phyloP scores from a whole-genome alignment of 2,888 invertebrate genomes.

The Ligdia adustata region DNA sequence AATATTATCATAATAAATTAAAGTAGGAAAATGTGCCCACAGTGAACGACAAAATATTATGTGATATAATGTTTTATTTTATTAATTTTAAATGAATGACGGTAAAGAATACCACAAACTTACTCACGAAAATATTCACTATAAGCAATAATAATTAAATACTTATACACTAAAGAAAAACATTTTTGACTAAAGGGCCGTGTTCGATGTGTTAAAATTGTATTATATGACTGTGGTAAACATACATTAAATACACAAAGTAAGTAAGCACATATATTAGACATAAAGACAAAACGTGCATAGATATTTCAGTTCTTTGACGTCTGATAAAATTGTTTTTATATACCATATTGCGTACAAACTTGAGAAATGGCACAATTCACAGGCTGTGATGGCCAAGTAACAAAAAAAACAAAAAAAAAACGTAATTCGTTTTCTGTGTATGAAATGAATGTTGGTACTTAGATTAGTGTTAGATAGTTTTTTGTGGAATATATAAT shows the following conservation, averaged over 20 bases:
- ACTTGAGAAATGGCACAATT: no score
- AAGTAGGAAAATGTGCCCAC: conserved; percentile 27
- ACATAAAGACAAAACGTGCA: conserved; percentile 34
- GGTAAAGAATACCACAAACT: conserved; percentile 56
- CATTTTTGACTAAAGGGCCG: conserved; percentile 75
- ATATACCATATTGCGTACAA: no score
- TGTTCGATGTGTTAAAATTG: conserved; percentile 68
- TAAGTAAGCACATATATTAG: conserved; percentile 53
- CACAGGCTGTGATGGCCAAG: no score
- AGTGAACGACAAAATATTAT: conserved; percentile 29
- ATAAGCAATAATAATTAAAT: conserved; percentile 62
- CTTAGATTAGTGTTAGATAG: no score
- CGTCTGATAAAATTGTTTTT: no score
- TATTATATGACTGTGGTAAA: conserved; percentile 31
- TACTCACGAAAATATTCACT: conserved; percentile 54
- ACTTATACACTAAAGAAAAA: conserved; percentile 71
- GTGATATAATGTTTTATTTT: conserved; percentile 37
- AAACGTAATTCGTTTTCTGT: no score
- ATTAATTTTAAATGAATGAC: conserved; percentile 43
- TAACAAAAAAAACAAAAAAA: no score
- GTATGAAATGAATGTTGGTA: no score
- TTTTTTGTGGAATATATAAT: no score
- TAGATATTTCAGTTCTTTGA: conserved; percentile 42
- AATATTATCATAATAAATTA: conserved; percentile 13
- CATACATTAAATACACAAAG: conserved; percentile 48